phyloP scores from a whole-genome alignment of 2,888 invertebrate genomes.

The Celastrina argiolus region DNA sequence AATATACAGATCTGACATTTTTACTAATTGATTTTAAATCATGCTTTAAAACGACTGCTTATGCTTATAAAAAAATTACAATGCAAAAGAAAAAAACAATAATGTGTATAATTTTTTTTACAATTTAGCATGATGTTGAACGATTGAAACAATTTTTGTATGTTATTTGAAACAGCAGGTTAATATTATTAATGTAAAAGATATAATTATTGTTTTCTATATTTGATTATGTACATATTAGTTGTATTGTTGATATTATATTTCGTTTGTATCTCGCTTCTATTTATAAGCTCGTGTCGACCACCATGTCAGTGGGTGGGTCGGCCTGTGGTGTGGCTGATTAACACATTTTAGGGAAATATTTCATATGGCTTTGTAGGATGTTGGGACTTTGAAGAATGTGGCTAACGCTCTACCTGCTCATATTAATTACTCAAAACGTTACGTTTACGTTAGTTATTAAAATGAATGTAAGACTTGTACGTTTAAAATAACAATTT shows the following conservation, averaged over 20 bases:
- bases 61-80: not conserved
- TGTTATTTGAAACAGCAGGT: slow-evolving; percentile 10
- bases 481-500: not conserved
- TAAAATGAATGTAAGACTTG: not conserved
- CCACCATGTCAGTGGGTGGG: slow-evolving; percentile 32
- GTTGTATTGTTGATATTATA: slow-evolving; percentile 46
- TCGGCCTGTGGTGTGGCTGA: slow-evolving; percentile 31
- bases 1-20: slow-evolving; percentile 19
- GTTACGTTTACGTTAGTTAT: not conserved
- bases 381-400: not conserved
- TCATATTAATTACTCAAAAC: not conserved
- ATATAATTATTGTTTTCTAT: slow-evolving; percentile 26
- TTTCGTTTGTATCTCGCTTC: slow-evolving; percentile 40
- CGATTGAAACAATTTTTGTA: slow-evolving; percentile 8
- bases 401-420: not conserved
- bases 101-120: not conserved
- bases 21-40: slow-evolving; percentile 13
- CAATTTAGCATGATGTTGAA: not conserved
- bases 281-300: slow-evolving; percentile 36
- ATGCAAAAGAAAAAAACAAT: not conserved
- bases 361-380: slow-evolving; percentile 6
- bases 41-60: slow-evolving; percentile 4
- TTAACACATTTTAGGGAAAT: not conserved
- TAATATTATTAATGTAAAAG: slow-evolving; percentile 12
- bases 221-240: slow-evolving; percentile 44